These are phyloP conservation scores for Reinhardtius hippoglossoides DNA, from an alignment of 2,113 vertebrate species.

Conservation along the genomic window DNA sequence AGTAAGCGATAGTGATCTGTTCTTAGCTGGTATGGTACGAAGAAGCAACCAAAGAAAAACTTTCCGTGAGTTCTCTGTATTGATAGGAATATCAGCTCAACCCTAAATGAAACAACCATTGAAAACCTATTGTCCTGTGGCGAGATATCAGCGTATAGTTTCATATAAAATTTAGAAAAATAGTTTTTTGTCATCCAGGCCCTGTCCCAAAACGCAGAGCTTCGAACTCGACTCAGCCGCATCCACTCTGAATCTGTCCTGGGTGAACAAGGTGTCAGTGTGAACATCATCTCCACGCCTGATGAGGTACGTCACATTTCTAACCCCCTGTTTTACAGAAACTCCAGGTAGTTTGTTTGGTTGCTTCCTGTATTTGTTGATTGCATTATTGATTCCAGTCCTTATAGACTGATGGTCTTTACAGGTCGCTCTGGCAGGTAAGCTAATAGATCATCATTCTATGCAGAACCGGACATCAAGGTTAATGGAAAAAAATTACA, in stretches of 20 bases:
- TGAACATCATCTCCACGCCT: conserved; percentile 98
- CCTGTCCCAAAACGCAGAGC: conserved; percentile 95
- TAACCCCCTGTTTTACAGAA: conserved; percentile 34
- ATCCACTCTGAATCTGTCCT: conserved; percentile 98
- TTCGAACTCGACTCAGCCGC: conserved; percentile 95
- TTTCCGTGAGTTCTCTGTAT: too few relatives aligned
- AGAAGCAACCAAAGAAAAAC: too few relatives aligned
- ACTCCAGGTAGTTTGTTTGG: conserved; percentile 28
- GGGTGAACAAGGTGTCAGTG: conserved; percentile 97
- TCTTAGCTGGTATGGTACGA: too few relatives aligned
- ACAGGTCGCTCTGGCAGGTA: conserved; percentile 34
- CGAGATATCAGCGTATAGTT: not conserved
- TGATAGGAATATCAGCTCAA: not conserved
- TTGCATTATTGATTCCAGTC: conserved; percentile 62
- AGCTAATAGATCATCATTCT: conserved; percentile 56
- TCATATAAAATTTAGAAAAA: not conserved
- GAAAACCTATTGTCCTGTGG: not conserved
- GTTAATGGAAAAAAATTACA: conserved; percentile 65
- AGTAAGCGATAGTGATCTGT: too few relatives aligned
- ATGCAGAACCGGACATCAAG: conserved; percentile 57
- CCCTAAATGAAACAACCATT: not conserved
- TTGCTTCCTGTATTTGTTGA: conserved; percentile 54
- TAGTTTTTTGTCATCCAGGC: conserved; percentile 82
- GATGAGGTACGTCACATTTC: conserved; percentile 89
- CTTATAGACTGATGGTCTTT: conserved; percentile 52